Base-by-base conservation (phyloP, 2,797 vertebrate species). In the Nasua narica region DNA sequence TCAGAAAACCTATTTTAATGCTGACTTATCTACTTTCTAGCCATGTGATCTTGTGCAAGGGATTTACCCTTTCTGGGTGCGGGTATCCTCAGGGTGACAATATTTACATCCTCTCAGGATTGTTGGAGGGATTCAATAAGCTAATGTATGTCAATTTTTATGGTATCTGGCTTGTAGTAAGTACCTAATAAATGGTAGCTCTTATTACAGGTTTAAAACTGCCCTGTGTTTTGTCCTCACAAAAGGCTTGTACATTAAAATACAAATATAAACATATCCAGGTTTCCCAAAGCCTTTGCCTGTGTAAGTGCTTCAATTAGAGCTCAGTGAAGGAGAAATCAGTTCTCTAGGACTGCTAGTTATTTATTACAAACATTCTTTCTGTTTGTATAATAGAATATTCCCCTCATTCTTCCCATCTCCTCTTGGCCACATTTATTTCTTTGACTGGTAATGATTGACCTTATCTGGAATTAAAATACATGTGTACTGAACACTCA, bases 381-480 rank as follows among this genome's bases (percentile, higher is more conserved):
- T 96, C 15, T 81, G 87, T 98, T 93, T 90, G 48, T 95, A 48
- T 83, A 23, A 70, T 93, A 72, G 76, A 90, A 56, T 85, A 74
- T 65, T 50, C 50, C 58, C 0, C 43, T 92, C 16, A 82, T 94
- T 76, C 74, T 96, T 72, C 69, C 50, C 95, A 85, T 97, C 82
- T 94, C 48, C 29, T 91, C 70, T 77, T 37, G 19, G 15, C n/a
- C 27, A 40, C 43, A 48, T 87, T 93, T 72, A 86, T 96, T 92
- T 95, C 83, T 95, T 84, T 97, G 78, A 81, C 40, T 21, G 18
- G 40, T 58, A 97, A 93, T 97, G 87, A 77, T 89, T 98, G 95
- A 35, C 65, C 46, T 96, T 96, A 94, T 91, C 90, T 91, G 93
- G 96, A 97, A 97, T 97, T 87, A 95, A 96, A 97, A 97, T 94